Conservation (phyloP, 2,888 invertebrate genomes). For the Lasioglossum figueresi region DNA sequence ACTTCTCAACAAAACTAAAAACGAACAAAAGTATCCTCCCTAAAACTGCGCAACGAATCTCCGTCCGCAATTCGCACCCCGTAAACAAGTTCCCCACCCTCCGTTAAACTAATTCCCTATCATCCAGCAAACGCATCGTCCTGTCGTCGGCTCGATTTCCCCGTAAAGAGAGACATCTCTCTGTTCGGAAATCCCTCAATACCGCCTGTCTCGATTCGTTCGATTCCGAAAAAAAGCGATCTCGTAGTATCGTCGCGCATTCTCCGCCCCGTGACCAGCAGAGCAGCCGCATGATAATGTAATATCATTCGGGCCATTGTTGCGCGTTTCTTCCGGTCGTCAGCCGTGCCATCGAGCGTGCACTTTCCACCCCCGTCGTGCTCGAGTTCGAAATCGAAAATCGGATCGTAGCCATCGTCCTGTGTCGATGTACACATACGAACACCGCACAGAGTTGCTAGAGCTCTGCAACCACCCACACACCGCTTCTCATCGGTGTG, state of each 20-base stretch:
- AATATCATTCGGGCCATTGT: constrained; percentile 8
- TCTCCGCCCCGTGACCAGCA: background rate
- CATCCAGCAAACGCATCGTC: background rate
- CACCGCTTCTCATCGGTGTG: background rate
- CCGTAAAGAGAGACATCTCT: background rate
- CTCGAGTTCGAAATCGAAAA: constrained; percentile 33
- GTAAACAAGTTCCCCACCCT: background rate
- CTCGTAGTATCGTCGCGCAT: background rate
- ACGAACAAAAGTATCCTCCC: fast-evolving
- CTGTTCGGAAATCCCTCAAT: constrained; percentile 6
- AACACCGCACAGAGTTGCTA: background rate
- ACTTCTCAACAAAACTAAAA: background rate
- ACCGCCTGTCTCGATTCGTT: background rate
- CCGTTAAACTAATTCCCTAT: background rate
- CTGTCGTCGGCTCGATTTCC: background rate
- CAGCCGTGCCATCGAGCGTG: constrained; percentile 14
- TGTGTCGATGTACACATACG: constrained; percentile 13
- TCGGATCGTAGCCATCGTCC: constrained; percentile 50
- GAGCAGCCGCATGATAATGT: background rate
- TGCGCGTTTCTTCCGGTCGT: constrained; percentile 29
- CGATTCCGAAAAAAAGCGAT: constrained; percentile 4
- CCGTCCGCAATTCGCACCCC: background rate
- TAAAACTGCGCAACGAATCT: background rate
- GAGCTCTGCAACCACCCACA: background rate
- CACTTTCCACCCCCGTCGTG: background rate